Evolutionary conservation across 2,113 vertebrate genomes (phyloP).

Genomic region (Anolis sagrei): DNA sequence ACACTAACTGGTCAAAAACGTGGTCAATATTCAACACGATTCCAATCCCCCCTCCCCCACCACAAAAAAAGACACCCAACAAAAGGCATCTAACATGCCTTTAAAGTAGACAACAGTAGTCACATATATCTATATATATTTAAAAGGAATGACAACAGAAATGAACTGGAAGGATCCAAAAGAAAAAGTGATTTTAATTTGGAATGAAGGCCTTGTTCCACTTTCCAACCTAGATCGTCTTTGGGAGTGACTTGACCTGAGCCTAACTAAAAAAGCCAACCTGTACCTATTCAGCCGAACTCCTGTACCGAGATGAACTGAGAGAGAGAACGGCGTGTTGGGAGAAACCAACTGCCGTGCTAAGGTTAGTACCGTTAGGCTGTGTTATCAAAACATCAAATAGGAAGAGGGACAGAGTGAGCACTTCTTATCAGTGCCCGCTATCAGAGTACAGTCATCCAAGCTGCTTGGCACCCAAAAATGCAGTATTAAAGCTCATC

Average conservation of each 20-base stretch:
- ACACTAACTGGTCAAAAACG: constrained; percentile 14
- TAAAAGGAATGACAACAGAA: constrained; percentile 33
- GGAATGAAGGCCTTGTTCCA: constrained; percentile 68
- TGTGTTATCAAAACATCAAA: constrained; percentile 33
- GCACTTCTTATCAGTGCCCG: constrained; percentile 58
- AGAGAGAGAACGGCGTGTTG: constrained; percentile 36
- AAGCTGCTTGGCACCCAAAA: constrained; percentile 64
- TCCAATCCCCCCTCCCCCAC: no score
- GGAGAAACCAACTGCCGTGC: constrained; percentile 57
- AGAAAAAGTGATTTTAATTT: constrained; percentile 50
- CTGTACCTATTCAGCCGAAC: constrained; percentile 50
- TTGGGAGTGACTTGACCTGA: constrained; percentile 60
- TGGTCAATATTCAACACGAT: constrained; percentile 59
- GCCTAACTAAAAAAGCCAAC: constrained; percentile 50
- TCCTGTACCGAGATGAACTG: constrained; percentile 45
- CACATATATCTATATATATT: neutral
- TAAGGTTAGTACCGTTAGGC: constrained; percentile 30
- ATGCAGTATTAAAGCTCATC: constrained; percentile 53
- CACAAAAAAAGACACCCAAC: constrained; percentile 16
- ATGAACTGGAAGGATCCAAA: constrained; percentile 21
- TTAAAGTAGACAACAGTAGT: constrained; percentile 44
- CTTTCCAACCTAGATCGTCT: constrained; percentile 49
- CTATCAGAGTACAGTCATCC: constrained; percentile 54
- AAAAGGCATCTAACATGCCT: constrained; percentile 59
- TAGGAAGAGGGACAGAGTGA: constrained; percentile 39